Conservation (phyloP, 2,888 invertebrate species). For the Mesorhabditis belari region DNA sequence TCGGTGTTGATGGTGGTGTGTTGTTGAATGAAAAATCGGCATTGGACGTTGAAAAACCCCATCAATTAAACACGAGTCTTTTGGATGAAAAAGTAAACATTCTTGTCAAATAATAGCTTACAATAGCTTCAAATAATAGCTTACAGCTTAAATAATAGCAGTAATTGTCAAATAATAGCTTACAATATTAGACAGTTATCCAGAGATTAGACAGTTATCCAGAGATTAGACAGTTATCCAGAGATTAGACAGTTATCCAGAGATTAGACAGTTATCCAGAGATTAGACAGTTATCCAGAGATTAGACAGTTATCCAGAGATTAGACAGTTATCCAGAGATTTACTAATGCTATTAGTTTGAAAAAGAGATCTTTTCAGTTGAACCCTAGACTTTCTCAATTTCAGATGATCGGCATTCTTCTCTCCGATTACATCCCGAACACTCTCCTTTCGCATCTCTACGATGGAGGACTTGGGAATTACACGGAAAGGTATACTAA, state of each 20-base stretch:
- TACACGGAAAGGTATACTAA: slow-evolving; percentile 17
- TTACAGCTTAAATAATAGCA: too few species aligned
- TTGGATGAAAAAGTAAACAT: slow-evolving; percentile 17
- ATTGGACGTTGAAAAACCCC: slow-evolving; percentile 8
- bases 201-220: not conserved
- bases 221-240: too few species aligned
- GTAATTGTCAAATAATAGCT: too few species aligned
- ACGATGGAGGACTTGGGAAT: slow-evolving; percentile 36
- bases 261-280: too few species aligned
- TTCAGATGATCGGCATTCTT: slow-evolving; percentile 47
- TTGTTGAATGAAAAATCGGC: slow-evolving; percentile 38
- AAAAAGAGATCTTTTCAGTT: not conserved
- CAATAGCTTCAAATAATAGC: too few species aligned
- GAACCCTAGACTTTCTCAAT: too few species aligned
- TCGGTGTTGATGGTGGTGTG: slow-evolving; percentile 49
- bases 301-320: too few species aligned
- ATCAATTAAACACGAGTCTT: slow-evolving; percentile 14
- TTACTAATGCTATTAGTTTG: not conserved
- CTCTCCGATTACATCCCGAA: slow-evolving; percentile 48
- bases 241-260: too few species aligned
- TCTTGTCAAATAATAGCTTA: too few species aligned
- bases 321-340: too few species aligned
- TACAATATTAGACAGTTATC: too few species aligned
- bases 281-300: too few species aligned
- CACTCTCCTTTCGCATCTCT: slow-evolving; percentile 46